These are phyloP conservation scores for Microchirus variegatus DNA, from an alignment of 2,797 vertebrate genomes.

Conservation along the genomic window DNA sequence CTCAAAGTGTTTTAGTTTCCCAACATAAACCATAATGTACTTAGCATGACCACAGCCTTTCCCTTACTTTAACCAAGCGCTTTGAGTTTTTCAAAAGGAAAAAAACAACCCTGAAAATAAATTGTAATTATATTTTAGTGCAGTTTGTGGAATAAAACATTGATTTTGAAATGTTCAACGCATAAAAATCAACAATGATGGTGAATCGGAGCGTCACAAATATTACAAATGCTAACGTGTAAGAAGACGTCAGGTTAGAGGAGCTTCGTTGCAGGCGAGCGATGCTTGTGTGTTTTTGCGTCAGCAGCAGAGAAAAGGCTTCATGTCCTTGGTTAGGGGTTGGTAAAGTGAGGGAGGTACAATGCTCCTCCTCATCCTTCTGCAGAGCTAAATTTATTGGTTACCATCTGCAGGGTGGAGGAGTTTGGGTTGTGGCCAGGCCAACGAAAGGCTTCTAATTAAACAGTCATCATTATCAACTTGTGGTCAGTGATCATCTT, in stretches of 20 bases:
- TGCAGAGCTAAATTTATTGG: slow-evolving; percentile 85
- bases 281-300: slow-evolving; percentile 48
- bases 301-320: slow-evolving; percentile 66
- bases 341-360: slow-evolving; percentile 72
- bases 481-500: slow-evolving; percentile 82
- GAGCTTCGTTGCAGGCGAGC: slow-evolving; percentile 19
- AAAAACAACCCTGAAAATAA: slow-evolving; percentile 22
- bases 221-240: too few species aligned
- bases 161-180: background rate
- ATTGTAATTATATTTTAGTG: slow-evolving; percentile 27
- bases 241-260: too few species aligned
- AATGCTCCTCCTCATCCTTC: slow-evolving; percentile 80
- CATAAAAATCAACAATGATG: background rate
- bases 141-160: slow-evolving; percentile 1
- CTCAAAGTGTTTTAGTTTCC: slow-evolving; percentile 38
- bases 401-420: slow-evolving; percentile 86
- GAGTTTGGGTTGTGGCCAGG: slow-evolving; percentile 81
- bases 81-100: slow-evolving; percentile 27
- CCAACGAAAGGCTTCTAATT: slow-evolving; percentile 88
- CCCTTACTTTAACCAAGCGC: slow-evolving; percentile 25
- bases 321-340: slow-evolving; percentile 77
- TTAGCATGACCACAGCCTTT: slow-evolving; percentile 49
- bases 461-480: slow-evolving; percentile 90
- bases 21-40: slow-evolving; percentile 44
- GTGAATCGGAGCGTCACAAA: background rate